These are phyloP conservation scores for Petrocephalus zakoni DNA, from an alignment of 2,113 vertebrate species.

Conservation along the genomic window DNA sequence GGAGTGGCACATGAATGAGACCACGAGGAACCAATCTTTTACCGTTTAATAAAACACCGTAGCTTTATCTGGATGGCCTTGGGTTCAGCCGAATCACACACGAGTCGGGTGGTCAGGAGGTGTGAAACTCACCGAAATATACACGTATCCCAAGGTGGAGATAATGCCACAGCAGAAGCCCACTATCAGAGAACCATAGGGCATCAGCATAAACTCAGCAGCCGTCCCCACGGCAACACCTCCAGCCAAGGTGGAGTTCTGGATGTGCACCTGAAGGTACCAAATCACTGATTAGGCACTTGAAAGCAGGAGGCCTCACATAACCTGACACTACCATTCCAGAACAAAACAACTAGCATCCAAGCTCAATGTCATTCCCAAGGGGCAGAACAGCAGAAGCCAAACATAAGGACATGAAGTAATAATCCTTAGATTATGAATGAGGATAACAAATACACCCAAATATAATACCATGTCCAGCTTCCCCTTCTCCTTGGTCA, in stretches of 20 bases:
- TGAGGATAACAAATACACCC: background rate
- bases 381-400: background rate
- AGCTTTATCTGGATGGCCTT: background rate
- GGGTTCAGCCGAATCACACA: background rate
- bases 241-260: conserved; percentile 84
- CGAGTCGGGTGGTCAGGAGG: background rate
- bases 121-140: conserved; percentile 70
- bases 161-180: conserved; percentile 79
- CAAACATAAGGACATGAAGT: background rate
- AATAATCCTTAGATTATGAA: background rate
- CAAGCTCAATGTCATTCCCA: background rate
- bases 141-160: conserved; percentile 80
- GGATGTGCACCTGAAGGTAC: conserved; percentile 80
- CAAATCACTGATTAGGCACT: background rate
- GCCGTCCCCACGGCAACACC: conserved; percentile 88
- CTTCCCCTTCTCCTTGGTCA: conserved; percentile 79
- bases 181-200: conserved; percentile 82
- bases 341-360: background rate
- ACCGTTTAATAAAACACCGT: background rate
- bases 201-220: conserved; percentile 84
- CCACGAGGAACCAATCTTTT: background rate
- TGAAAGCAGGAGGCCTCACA: background rate
- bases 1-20: background rate
- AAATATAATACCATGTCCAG: conserved; percentile 81
- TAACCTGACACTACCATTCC: background rate